Evolutionary conservation across 2,888 invertebrate species (phyloP).

Genomic region (Euzophera pinguis): DNA sequence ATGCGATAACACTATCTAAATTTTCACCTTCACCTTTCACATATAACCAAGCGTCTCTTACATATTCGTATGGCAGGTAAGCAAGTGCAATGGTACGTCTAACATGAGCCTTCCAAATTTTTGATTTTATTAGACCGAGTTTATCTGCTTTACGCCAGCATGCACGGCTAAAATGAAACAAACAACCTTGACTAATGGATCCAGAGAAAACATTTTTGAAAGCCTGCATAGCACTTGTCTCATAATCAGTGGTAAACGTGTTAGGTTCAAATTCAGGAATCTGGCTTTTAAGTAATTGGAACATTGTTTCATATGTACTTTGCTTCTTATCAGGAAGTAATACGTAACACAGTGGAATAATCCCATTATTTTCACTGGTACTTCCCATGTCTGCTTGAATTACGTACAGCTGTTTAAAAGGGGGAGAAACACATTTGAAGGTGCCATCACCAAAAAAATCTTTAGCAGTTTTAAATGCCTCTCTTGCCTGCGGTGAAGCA

Average conservation of each 20-base stretch:
- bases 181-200: not conserved
- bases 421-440: not conserved
- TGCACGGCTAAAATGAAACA: not conserved
- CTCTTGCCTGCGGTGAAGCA: not conserved
- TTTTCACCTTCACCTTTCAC: not conserved
- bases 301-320: not conserved
- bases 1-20: not conserved
- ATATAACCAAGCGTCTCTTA: not conserved
- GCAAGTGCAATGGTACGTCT: not conserved
- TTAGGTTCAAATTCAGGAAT: not conserved
- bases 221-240: not conserved
- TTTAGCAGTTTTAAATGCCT: not conserved
- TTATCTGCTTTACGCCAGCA: not conserved
- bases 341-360: not conserved
- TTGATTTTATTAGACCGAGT: not conserved
- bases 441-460: not conserved
- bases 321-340: not conserved
- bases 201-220: not conserved
- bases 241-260: not conserved
- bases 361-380: not conserved
- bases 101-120: not conserved
- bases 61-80: not conserved
- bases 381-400: not conserved
- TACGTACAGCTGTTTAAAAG: not conserved
- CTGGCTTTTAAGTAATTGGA: not conserved